Conservation (phyloP, 2,113 vertebrate species). For the Alligator mississippiensis region DNA sequence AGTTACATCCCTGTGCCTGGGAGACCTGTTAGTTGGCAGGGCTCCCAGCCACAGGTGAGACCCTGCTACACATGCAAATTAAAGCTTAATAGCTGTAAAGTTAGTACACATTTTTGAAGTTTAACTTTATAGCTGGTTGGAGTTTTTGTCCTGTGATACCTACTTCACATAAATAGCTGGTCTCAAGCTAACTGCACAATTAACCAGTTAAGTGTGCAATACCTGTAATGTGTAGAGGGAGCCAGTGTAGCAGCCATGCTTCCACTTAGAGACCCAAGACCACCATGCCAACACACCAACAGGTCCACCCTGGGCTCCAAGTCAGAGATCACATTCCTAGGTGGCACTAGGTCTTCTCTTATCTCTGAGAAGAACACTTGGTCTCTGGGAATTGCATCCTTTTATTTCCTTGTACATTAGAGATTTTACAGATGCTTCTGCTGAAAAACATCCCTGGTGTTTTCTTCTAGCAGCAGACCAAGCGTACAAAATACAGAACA, state of each 20-base stretch:
- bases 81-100: too few relatives aligned
- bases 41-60: too few relatives aligned
- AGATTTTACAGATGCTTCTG: constrained; percentile 38
- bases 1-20: too few relatives aligned
- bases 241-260: not conserved
- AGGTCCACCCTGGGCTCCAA: not conserved
- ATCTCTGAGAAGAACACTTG: not conserved
- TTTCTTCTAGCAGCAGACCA: constrained; percentile 35
- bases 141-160: too few relatives aligned
- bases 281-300: not conserved
- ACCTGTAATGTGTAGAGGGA: too few relatives aligned
- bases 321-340: not conserved
- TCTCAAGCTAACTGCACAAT: too few relatives aligned
- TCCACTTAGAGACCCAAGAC: not conserved
- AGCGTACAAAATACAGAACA: constrained; percentile 47
- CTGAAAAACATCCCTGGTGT: constrained; percentile 4
- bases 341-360: not conserved
- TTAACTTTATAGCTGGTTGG: too few relatives aligned
- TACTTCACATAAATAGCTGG: too few relatives aligned
- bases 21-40: too few relatives aligned
- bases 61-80: too few relatives aligned
- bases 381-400: constrained; percentile 5
- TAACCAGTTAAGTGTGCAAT: too few relatives aligned
- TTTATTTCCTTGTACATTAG: not conserved
- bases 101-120: too few relatives aligned